These are phyloP conservation scores for Rhagophthalmus giganteus DNA, from an alignment of 2,888 invertebrate species.

Conservation along the genomic window DNA sequence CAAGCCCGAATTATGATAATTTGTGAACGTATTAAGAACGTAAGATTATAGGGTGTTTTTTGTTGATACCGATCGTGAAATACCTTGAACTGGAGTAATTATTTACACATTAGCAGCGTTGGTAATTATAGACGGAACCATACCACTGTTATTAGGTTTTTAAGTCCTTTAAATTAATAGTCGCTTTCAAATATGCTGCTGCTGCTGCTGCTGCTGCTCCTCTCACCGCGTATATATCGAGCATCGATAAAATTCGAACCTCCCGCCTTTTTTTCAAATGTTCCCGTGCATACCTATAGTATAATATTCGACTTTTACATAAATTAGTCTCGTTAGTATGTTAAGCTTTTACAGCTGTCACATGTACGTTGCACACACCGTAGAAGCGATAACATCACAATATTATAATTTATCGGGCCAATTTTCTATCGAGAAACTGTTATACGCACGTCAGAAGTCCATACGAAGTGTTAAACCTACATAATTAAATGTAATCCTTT, in stretches of 20 bases:
- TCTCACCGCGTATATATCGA: background rate
- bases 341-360: too few relatives aligned
- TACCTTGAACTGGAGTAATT: constrained; percentile 53
- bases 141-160: constrained; percentile 52
- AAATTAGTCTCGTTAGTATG: too few relatives aligned
- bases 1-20: constrained; percentile 45
- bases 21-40: constrained; percentile 44
- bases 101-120: constrained; percentile 56
- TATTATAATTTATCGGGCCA: constrained; percentile 14
- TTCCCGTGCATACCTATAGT: too few relatives aligned
- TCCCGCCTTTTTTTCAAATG: too few relatives aligned
- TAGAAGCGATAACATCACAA: too few relatives aligned
- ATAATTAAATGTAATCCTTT: background rate
- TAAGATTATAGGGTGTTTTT: constrained; percentile 45
- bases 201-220: background rate
- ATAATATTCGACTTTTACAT: too few relatives aligned
- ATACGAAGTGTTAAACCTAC: background rate
- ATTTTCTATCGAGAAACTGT: constrained; percentile 5
- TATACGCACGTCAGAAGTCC: background rate
- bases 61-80: constrained; percentile 50
- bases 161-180: constrained; percentile 55
- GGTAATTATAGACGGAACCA: constrained; percentile 52
- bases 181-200: constrained; percentile 35
- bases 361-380: too few relatives aligned
- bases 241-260: too few relatives aligned